These are phyloP conservation scores for Lumbricus terrestris DNA, from an alignment of 2,888 invertebrate genomes.

Conservation along the genomic window DNA sequence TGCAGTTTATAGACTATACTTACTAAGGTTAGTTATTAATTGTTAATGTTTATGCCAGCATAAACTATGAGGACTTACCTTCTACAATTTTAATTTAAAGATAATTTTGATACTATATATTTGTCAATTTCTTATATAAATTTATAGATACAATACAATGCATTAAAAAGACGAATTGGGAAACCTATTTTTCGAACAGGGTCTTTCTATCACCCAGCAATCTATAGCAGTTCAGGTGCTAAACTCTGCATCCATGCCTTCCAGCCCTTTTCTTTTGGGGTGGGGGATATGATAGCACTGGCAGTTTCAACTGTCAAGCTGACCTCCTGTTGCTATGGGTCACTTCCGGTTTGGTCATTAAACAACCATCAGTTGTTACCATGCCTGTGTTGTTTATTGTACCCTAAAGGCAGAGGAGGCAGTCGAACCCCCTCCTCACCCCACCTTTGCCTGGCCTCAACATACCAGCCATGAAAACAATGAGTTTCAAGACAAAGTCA, in stretches of 20 bases:
- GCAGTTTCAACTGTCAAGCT: background rate
- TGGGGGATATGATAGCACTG: background rate
- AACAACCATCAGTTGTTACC: background rate
- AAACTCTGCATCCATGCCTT: background rate
- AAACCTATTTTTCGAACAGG: background rate
- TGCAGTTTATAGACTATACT: too few species aligned
- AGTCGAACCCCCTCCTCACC: background rate
- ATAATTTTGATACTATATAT: too few species aligned
- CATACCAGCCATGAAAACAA: background rate
- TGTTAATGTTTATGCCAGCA: too few species aligned
- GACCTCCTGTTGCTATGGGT: background rate
- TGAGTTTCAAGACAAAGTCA: background rate
- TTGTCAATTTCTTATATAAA: too few species aligned
- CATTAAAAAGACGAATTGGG: background rate
- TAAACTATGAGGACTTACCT: too few species aligned
- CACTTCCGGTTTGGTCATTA: background rate
- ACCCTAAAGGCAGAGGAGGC: background rate
- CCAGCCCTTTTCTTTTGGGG: background rate
- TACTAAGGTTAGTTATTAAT: too few species aligned
- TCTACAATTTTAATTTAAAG: too few species aligned
- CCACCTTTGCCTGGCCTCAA: background rate
- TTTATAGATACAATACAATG: too few species aligned
- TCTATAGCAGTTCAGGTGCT: background rate
- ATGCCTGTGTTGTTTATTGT: background rate
- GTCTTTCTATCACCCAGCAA: background rate